Base-by-base conservation (phyloP, 2,888 invertebrate genomes). In the Terebella lapidaria region DNA sequence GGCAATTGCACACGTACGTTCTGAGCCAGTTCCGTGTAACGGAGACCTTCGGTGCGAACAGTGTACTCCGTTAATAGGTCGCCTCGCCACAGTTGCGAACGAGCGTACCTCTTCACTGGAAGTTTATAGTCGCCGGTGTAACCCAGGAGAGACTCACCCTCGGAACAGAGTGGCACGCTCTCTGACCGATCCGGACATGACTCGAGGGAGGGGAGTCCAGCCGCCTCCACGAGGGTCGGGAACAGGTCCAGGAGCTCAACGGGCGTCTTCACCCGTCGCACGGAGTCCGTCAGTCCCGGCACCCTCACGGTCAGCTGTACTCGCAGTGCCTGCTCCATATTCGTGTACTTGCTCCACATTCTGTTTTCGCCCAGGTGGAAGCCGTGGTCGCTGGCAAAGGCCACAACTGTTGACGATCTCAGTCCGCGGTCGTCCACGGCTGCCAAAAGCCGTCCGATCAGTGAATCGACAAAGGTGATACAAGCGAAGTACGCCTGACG, bases 311-410 rank as follows among this genome's bases (percentile, higher is more conserved):
- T 84, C 20, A 94, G 78, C 0, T 93, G 93, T 0, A 92, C 91
- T 68, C 85, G 85, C 15, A 90, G 81, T 0, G 92, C 87, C 18
- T 89, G 87, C 69, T 93, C 91, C 75, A 89, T 93, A 79, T 92
- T 92, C 74, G 91, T 92, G 79, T 88, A 94, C 79, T 94, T 94
- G 0, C 91, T 88, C 91, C 92, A 94, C n/a, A n/a, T n/a, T n/a
- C n/a, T n/a, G n/a, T n/a, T n/a, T n/a, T n/a, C n/a, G n/a, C n/a
- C n/a, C n/a, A n/a, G n/a, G n/a, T n/a, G n/a, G n/a, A n/a, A n/a
- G n/a, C n/a, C n/a, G n/a, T n/a, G n/a, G n/a, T n/a, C n/a, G n/a
- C n/a, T n/a, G n/a, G n/a, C n/a, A n/a, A n/a, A n/a, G n/a, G n/a
- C n/a, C n/a, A n/a, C n/a, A n/a, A n/a, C n/a, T n/a, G n/a, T n/a